Evolutionary conservation across 2,888 invertebrate genomes (phyloP).

Genomic region (Hydropsyche betteni): DNA sequence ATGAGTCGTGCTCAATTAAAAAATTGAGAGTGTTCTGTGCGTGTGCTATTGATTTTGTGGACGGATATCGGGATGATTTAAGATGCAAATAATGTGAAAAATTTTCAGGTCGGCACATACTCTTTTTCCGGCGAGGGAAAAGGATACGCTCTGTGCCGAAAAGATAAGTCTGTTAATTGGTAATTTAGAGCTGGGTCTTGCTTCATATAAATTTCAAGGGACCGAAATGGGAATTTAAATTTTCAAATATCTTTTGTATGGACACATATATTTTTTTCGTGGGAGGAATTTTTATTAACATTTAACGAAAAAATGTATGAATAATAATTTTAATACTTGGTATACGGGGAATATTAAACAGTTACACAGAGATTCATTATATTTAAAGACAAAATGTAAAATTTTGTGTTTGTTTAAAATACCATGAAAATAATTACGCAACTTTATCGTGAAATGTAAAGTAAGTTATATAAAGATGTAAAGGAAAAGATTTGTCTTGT

Average conservation of each 20-base stretch:
- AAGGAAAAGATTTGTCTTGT: background rate
- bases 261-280: constrained; percentile 3
- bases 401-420: background rate
- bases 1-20: background rate
- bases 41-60: too few species aligned
- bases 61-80: background rate
- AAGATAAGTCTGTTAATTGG: constrained; percentile 33
- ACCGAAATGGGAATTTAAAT: constrained; percentile 29
- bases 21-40: too few species aligned
- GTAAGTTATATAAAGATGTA: background rate
- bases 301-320: background rate
- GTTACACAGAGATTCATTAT: background rate
- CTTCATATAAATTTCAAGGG: constrained; percentile 14
- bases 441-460: background rate
- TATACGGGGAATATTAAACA: background rate
- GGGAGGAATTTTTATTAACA: too few species aligned
- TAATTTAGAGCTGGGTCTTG: constrained; percentile 22
- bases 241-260: constrained; percentile 22
- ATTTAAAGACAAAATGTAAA: background rate
- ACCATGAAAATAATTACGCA: constrained; percentile 15
- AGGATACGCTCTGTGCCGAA: constrained; percentile 25
- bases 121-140: constrained; percentile 10
- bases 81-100: background rate
- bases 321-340: background rate
- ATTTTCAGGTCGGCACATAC: background rate